Evolutionary conservation across 2,113 vertebrate species (phyloP).

Genomic region (Semicossyphus pulcher): DNA sequence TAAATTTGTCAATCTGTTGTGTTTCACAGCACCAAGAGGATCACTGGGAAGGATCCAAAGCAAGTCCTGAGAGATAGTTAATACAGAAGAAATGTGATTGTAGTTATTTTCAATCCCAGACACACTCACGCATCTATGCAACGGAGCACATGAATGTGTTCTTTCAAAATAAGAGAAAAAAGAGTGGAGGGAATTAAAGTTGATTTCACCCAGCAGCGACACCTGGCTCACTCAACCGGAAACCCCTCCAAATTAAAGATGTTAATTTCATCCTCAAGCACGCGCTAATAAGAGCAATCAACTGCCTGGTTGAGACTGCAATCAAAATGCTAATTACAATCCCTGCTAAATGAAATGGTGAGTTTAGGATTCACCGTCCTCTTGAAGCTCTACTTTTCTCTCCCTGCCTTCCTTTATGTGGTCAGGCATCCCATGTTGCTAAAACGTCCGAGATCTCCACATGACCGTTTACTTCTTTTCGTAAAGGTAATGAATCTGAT

Average conservation of each 20-base stretch:
- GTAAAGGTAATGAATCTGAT: neutral
- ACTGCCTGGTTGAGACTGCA: constrained; percentile 50
- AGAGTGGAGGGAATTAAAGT: constrained; percentile 7
- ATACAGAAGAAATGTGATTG: neutral
- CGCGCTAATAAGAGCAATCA: constrained; percentile 53
- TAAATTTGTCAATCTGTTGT: constrained; percentile 30
- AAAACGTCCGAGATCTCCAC: neutral
- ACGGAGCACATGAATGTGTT: neutral
- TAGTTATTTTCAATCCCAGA: neutral
- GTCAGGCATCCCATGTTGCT: neutral
- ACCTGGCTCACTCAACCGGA: constrained; percentile 37
- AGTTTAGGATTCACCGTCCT: constrained; percentile 36
- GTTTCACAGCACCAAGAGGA: constrained; percentile 4
- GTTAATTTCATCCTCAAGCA: constrained; percentile 58
- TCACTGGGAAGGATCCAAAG: constrained; percentile 8
- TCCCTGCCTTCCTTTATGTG: neutral
- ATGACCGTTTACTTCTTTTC: neutral
- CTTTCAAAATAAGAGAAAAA: neutral
- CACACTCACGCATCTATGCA: neutral
- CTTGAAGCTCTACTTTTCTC: constrained; percentile 6
- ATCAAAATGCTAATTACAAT: constrained; percentile 71
- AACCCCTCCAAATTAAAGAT: constrained; percentile 53
- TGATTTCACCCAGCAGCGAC: constrained; percentile 7
- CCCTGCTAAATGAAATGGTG: constrained; percentile 5
- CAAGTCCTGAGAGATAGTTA: neutral